phyloP scores from a whole-genome alignment of 1,140 invertebrate genomes.

The Protaetia brevitarsis region DNA sequence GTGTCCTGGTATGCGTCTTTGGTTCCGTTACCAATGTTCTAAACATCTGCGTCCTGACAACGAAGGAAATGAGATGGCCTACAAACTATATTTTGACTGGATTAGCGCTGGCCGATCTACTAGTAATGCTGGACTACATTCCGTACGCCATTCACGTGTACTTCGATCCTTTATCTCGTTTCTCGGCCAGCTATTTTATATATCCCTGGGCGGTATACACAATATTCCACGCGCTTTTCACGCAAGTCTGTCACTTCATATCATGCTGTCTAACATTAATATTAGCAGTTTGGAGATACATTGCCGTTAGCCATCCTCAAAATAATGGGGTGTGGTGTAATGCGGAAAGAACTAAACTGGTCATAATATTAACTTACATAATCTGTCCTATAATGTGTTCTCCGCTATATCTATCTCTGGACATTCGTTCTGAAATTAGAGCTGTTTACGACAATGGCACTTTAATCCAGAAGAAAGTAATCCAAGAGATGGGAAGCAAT shows the following conservation, averaged over 20 bases:
- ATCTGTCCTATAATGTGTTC: constrained; percentile 82
- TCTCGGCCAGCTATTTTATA: constrained; percentile 59
- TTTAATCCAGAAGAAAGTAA: constrained; percentile 31
- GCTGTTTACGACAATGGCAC: constrained; percentile 52
- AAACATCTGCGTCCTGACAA: constrained; percentile 90
- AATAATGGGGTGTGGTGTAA: constrained; percentile 75
- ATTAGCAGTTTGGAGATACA: constrained; percentile 89
- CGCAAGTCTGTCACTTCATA: constrained; percentile 84
- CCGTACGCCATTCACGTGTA: constrained; percentile 83
- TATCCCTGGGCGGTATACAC: constrained; percentile 81
- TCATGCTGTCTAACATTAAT: constrained; percentile 91
- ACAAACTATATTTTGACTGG: constrained; percentile 85
- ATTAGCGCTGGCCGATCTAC: constrained; percentile 84
- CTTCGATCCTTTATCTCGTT: constrained; percentile 55
- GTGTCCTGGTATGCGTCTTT: constrained; percentile 81
- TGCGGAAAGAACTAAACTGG: constrained; percentile 63
- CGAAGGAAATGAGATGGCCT: constrained; percentile 82
- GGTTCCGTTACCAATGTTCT: constrained; percentile 90
- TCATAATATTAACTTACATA: constrained; percentile 77
- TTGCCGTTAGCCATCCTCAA: constrained; percentile 82
- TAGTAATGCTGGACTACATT: constrained; percentile 93
- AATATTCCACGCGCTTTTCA: constrained; percentile 80
- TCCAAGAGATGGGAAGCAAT: constrained; percentile 25
- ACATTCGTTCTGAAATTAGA: constrained; percentile 53
- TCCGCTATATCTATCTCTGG: constrained; percentile 75